Evolutionary conservation across 2,888 invertebrate genomes (phyloP), one percentile per base, ranked within the genome.

Genomic region (Tuta absoluta): DNA sequence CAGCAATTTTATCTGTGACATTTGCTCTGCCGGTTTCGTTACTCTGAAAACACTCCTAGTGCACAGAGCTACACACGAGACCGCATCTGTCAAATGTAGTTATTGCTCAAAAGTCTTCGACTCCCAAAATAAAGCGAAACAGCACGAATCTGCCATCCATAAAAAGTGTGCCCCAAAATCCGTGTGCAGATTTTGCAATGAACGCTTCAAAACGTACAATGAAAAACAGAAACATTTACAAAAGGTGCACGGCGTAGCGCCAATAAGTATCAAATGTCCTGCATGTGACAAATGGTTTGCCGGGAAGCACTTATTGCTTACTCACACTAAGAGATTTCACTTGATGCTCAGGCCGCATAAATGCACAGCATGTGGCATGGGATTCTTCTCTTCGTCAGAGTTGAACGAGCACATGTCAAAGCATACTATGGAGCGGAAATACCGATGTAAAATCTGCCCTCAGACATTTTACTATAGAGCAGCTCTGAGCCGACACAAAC

Each of bases 371-470:
- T 73, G 73, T 48, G 69, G 67, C 19, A 69, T 63, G 66, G 65
- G 56, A 11, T 73, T 73, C 51, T 81, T 78, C 66, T 71, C 75
- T 0, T 76, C 79, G 59, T 75, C 73, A 8, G 82, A 82, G 51
- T 71, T 91, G 19, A 83, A 79, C 59, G 75, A 78, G 12, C 91
- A 90, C 67, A 80, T 85, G 79, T 76, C 82, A 11, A 86, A 82
- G 23, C 90, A 90, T 68, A 79, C 82, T 0, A 84, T 79, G 0
- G 71, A 74, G 3, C 82, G 77, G 63, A 75, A 78, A 0, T 83
- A 75, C 63, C 74, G 80, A 23, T 91, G 91, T 64, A 72, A 75
- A 2, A 70, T 86, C 0, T 91, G 91, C 64, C 67, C 76, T 0
- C 89, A 87, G 65, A 66, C 71, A 0, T 84, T 75, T 65, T 72